Percentiles rank a stretch among this genome's conserved stretches.
Evolutionary conservation across 2,113 vertebrate species (phyloP).

Genomic region (Syngnathoides biaculeatus): DNA sequence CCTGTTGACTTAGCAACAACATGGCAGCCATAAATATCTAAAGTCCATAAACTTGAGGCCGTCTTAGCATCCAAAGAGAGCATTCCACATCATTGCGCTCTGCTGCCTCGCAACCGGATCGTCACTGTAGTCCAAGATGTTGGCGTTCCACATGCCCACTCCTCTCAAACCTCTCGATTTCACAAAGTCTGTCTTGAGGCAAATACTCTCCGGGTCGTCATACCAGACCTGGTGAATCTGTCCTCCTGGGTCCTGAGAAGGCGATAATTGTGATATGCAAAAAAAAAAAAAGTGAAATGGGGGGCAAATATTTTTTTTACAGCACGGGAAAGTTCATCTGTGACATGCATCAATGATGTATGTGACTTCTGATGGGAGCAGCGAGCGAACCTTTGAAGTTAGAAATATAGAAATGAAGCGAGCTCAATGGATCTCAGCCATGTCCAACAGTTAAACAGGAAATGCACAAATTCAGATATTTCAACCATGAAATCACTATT

Average conservation of each 20-base stretch:
- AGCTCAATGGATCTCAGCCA: no score
- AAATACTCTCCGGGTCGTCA: slow-evolving; percentile 86
- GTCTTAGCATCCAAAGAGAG: slow-evolving; percentile 67
- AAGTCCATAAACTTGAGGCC: slow-evolving; percentile 6
- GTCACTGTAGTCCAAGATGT: slow-evolving; percentile 83
- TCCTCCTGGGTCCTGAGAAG: slow-evolving; percentile 73
- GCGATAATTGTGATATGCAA: no score
- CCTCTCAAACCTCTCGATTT: slow-evolving; percentile 77
- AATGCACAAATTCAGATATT: no score
- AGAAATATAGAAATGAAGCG: no score
- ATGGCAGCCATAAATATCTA: slow-evolving; percentile 19
- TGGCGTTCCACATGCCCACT: slow-evolving; percentile 92
- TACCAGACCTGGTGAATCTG: slow-evolving; percentile 91
- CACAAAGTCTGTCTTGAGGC: slow-evolving; percentile 78
- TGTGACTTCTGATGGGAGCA: no score
- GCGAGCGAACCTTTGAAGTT: no score
- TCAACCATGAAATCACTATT: no score
- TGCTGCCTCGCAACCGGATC: slow-evolving; percentile 75
- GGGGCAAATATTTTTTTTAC: no score
- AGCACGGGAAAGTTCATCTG: no score
- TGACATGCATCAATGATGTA: no score
- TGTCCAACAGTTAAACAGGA: no score
- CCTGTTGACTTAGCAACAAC: slow-evolving; percentile 41
- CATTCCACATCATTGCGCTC: slow-evolving; percentile 86
- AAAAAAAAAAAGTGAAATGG: no score